These are phyloP conservation scores for Notospermus geniculatus DNA, from an alignment of 1,140 invertebrate species.

Conservation along the genomic window DNA sequence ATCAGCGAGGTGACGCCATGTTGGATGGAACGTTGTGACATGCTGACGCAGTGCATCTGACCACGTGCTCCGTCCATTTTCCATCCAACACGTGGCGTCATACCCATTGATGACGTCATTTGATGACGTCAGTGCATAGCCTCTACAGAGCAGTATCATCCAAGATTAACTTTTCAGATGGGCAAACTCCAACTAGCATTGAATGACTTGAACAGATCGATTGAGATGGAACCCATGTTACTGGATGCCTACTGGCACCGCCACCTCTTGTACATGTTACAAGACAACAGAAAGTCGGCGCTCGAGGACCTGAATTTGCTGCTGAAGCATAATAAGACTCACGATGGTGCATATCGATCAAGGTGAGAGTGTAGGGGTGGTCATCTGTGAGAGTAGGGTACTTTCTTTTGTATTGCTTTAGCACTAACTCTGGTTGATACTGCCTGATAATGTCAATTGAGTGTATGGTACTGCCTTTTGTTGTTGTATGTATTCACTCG, in stretches of 20 bases:
- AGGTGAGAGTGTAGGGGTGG: slow-evolving; percentile 42
- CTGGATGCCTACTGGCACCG: slow-evolving; percentile 56
- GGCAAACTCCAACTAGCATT: slow-evolving; percentile 41
- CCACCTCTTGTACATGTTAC: slow-evolving; percentile 51
- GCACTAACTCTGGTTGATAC: neutral
- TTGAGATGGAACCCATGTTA: slow-evolving; percentile 45
- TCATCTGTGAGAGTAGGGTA: neutral
- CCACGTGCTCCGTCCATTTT: no score
- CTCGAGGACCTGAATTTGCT: slow-evolving; percentile 52
- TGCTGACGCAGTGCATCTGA: no score
- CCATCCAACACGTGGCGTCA: no score
- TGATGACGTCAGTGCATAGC: no score
- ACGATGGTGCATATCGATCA: slow-evolving; percentile 51
- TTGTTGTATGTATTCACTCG: no score
- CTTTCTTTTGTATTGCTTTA: neutral
- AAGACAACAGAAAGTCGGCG: slow-evolving; percentile 47
- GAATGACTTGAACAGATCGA: slow-evolving; percentile 49
- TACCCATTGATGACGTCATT: no score
- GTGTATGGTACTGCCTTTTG: no score
- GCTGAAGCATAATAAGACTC: slow-evolving; percentile 48
- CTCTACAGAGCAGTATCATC: slow-evolving; percentile 8
- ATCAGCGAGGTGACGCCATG: no score
- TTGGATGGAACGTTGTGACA: no score
- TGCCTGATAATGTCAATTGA: neutral
- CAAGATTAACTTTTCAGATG: slow-evolving; percentile 29